phyloP scores from a whole-genome alignment of 2,888 invertebrate species.

The Dicranocentrus wangi region DNA sequence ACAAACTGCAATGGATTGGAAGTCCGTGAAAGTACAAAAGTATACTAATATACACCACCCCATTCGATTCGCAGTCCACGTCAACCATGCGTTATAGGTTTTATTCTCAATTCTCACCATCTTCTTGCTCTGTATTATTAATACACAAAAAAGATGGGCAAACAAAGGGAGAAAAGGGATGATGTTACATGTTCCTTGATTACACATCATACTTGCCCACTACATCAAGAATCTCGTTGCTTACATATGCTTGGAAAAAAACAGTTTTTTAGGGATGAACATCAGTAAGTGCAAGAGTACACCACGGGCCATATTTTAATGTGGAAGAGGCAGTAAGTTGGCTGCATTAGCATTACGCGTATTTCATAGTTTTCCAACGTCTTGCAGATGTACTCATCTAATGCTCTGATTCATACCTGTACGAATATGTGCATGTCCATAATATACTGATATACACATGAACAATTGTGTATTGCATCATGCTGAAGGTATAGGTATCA shows the following conservation, averaged over 20 bases:
- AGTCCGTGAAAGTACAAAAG: no score
- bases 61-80: no score
- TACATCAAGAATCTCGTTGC: constrained; percentile 4
- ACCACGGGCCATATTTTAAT: not conserved
- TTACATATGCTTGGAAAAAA: no score
- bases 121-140: no score
- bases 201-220: no score
- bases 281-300: no score
- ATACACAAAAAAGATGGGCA: constrained; percentile 7
- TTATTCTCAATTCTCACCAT: no score
- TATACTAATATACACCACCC: no score
- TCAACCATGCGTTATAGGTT: no score
- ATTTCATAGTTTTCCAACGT: not conserved
- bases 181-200: constrained; percentile 4
- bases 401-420: constrained; percentile 1
- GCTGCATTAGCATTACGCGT: not conserved
- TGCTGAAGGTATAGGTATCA: not conserved
- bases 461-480: not conserved
- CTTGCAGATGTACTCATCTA: not conserved
- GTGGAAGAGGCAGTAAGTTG: constrained; percentile 1
- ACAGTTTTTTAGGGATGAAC: constrained; percentile 21
- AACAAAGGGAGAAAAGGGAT: not conserved
- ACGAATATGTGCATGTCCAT: constrained; percentile 7
- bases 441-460: no score
- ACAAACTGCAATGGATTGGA: no score